Evolutionary conservation across 2,797 vertebrate genomes (phyloP).

Genomic region (Aulostomus chinensis): DNA sequence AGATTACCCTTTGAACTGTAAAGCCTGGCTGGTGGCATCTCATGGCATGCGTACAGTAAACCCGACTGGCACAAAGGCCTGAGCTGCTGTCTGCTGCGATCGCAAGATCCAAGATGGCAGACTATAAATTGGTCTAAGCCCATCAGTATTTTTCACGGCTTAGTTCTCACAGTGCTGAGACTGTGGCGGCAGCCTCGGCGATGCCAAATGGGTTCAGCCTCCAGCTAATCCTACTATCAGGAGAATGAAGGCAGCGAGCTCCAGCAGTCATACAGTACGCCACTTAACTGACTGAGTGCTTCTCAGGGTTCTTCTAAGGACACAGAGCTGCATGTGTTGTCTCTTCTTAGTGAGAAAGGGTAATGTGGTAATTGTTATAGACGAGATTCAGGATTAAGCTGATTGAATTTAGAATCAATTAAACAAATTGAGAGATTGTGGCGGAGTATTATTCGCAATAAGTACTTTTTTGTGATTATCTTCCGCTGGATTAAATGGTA

Average conservation of each 20-base stretch:
- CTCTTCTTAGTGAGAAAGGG: constrained; percentile 34
- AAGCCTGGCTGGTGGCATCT: constrained; percentile 51
- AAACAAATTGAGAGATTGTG: constrained; percentile 56
- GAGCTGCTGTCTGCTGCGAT: constrained; percentile 55
- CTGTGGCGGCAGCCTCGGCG: constrained; percentile 32
- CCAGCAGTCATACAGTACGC: constrained; percentile 38
- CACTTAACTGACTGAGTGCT: constrained; percentile 42
- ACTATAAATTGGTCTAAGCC: constrained; percentile 69
- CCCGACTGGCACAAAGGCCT: constrained; percentile 55
- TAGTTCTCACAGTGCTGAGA: constrained; percentile 54
- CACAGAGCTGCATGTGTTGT: constrained; percentile 28
- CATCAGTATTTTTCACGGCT: constrained; percentile 67
- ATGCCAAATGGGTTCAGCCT: constrained; percentile 65
- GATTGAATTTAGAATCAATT: constrained; percentile 65
- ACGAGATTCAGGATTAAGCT: constrained; percentile 59
- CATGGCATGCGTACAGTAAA: constrained; percentile 62
- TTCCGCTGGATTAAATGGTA: constrained; percentile 21
- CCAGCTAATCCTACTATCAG: constrained; percentile 67
- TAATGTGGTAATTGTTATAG: constrained; percentile 53
- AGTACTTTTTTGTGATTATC: constrained; percentile 45
- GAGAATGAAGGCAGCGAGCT: constrained; percentile 49
- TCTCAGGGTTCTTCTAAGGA: constrained; percentile 48
- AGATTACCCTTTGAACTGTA: constrained; percentile 62
- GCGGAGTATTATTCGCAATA: constrained; percentile 33
- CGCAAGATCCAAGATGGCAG: constrained; percentile 65